Percentiles rank a stretch among this genome's conserved stretches.
phyloP scores from a whole-genome alignment of 2,113 vertebrate species.

The Poecile atricapillus region DNA sequence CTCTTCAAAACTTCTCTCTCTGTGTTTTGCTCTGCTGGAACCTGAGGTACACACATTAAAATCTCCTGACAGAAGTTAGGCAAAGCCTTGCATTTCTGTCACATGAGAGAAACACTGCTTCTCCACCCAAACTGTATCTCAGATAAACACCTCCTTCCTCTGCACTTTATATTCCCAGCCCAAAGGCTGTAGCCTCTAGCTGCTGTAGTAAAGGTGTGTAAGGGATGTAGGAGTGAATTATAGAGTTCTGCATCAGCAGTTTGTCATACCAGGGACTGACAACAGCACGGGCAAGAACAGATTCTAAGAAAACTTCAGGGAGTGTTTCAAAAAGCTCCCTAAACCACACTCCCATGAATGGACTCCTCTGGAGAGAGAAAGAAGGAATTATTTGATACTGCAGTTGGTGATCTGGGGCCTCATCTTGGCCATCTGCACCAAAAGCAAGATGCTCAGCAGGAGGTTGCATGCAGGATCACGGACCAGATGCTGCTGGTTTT shows the following conservation, averaged over 20 bases:
- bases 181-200: not conserved
- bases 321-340: not conserved
- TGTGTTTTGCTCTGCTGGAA: not conserved
- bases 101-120: not conserved
- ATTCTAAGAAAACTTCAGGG: not conserved
- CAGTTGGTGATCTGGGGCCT: not conserved
- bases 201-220: not conserved
- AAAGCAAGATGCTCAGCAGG: not conserved
- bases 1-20: not conserved
- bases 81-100: not conserved
- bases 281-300: not conserved
- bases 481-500: not conserved
- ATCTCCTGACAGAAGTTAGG: not conserved
- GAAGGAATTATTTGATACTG: not conserved
- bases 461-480: not conserved
- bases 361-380: not conserved
- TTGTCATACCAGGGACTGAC: not conserved
- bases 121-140: not conserved
- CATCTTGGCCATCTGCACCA: not conserved
- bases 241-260: rapidly evolving
- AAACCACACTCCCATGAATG: not conserved
- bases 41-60: rapidly evolving
- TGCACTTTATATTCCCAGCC: not conserved
- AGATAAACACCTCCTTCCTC: not conserved
- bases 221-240: not conserved